phyloP scores from a whole-genome alignment of 2,797 vertebrate species.

The Cuculus canorus region DNA sequence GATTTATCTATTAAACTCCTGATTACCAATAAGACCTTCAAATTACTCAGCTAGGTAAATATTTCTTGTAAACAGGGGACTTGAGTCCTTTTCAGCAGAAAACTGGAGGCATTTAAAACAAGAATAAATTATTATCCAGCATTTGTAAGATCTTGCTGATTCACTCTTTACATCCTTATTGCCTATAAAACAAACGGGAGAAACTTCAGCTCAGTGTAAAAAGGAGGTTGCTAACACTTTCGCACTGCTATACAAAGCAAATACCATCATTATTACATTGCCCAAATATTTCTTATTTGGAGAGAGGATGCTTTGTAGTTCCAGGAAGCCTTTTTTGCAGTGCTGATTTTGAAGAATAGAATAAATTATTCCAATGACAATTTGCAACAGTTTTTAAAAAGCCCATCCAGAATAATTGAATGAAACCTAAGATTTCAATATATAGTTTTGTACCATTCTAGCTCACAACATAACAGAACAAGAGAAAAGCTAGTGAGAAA shows the following conservation, averaged over 20 bases:
- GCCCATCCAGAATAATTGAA: neutral
- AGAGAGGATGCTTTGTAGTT: neutral
- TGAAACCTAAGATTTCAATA: neutral
- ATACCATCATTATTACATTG: neutral
- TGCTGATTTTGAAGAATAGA: neutral
- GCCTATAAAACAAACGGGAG: neutral
- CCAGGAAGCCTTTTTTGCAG: neutral
- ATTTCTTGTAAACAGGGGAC: neutral
- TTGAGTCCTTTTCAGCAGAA: neutral
- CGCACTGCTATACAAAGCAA: neutral
- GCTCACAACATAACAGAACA: neutral
- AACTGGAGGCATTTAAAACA: neutral
- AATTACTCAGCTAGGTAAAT: neutral
- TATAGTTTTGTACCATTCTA: neutral
- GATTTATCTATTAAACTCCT: neutral
- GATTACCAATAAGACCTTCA: neutral
- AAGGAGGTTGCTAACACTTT: neutral
- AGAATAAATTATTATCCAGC: neutral
- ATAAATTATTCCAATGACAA: neutral
- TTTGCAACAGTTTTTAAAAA: neutral
- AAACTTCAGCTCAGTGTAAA: neutral
- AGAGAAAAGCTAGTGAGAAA: neutral
- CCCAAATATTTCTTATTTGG: neutral
- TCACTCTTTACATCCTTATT: neutral
- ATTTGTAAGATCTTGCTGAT: neutral